phyloP scores from a whole-genome alignment of 1,140 invertebrate species.

The Trinorchestia longiramus region DNA sequence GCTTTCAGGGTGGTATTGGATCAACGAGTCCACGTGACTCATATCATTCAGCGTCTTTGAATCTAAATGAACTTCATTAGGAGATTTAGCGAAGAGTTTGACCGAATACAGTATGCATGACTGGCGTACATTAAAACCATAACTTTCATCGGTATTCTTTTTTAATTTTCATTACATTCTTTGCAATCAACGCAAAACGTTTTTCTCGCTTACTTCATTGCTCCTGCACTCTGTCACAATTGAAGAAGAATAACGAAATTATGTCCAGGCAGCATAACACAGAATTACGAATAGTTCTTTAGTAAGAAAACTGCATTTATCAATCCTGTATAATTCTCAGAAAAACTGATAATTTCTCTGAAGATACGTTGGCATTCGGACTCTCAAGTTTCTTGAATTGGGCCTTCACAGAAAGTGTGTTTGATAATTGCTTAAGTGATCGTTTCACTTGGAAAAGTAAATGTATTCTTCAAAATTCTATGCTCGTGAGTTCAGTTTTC shows the following conservation, averaged over 20 bases:
- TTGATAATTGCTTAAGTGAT: neutral
- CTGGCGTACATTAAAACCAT: neutral
- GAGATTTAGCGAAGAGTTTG: too few species aligned
- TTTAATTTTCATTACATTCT: neutral
- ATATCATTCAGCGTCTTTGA: neutral
- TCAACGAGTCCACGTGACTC: neutral
- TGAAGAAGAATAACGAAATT: neutral
- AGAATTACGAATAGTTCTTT: neutral
- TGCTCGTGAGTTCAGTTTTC: neutral
- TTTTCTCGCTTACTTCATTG: too few species aligned
- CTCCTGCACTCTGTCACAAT: neutral
- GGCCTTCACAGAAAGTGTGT: neutral
- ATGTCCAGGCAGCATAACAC: neutral
- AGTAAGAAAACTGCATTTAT: neutral
- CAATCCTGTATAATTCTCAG: neutral
- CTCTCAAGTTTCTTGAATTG: neutral
- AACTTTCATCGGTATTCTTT: neutral
- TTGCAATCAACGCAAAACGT: too few species aligned
- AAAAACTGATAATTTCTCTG: neutral
- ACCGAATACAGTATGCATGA: neutral
- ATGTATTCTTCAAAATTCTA: neutral
- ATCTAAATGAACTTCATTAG: too few species aligned
- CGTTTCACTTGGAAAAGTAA: neutral
- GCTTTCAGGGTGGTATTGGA: neutral
- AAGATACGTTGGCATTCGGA: too few species aligned